Percentiles rank a stretch among this genome's conserved stretches.
Evolutionary conservation across 1,140 invertebrate genomes (phyloP).

Genomic region (Gryon sp.): DNA sequence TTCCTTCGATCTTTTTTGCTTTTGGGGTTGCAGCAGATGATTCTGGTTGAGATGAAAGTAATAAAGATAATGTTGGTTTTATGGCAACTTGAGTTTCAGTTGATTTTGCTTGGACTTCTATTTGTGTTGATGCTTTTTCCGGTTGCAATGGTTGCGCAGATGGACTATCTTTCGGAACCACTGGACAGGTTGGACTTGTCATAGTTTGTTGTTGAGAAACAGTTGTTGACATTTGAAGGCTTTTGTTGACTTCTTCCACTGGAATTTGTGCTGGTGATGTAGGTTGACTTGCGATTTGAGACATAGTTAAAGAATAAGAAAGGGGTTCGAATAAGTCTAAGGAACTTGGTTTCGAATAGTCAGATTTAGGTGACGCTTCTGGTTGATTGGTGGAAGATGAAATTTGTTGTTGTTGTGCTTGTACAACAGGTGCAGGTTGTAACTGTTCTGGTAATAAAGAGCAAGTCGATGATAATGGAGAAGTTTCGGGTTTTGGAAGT

Average conservation of each 20-base stretch:
- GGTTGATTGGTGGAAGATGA: neutral
- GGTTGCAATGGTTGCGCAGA: too few relatives aligned
- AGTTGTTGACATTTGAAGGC: too few relatives aligned
- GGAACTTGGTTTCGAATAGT: neutral
- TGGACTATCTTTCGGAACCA: too few relatives aligned
- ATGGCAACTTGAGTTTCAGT: too few relatives aligned
- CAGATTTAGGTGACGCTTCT: neutral
- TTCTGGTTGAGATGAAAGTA: too few relatives aligned
- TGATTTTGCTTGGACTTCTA: too few relatives aligned
- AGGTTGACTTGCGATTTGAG: neutral
- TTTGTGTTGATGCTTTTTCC: too few relatives aligned
- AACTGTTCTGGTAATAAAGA: neutral
- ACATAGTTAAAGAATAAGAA: conserved; percentile 23
- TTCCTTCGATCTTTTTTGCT: too few relatives aligned
- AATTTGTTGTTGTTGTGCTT: neutral
- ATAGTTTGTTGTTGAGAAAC: too few relatives aligned
- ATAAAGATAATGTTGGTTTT: too few relatives aligned
- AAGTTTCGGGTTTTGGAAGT: neutral
- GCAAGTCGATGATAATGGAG: neutral
- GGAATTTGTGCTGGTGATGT: neutral
- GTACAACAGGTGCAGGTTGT: conserved; percentile 1
- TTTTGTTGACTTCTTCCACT: neutral
- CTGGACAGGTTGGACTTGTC: too few relatives aligned
- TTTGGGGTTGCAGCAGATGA: too few relatives aligned
- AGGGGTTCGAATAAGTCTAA: conserved; percentile 40